Base-by-base conservation (phyloP, 2,888 invertebrate species). In the Agonopterix heracliana region DNA sequence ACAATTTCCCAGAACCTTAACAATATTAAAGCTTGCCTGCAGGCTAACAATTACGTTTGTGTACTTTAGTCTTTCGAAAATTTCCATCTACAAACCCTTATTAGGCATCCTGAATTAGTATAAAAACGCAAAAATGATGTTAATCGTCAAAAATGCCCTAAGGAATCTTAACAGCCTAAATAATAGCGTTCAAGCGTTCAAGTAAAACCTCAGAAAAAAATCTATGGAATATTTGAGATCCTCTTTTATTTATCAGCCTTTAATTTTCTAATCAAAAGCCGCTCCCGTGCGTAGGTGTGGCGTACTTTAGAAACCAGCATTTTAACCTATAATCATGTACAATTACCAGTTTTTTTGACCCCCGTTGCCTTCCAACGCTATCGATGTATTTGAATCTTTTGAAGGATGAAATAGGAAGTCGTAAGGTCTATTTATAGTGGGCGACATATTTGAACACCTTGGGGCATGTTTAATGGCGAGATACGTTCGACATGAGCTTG, bases 291-390 rank as follows among this genome's bases (percentile, higher is more conserved):
- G 60, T 57, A 52, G 58, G 62, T 55, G 59, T 58, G 53, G 47
- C 49, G 54, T 49, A 52, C 52, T 55, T 56, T 50, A 44, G 26
- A 49, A 61, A 60, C 60, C 59, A 51, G 58, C 54, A 55, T 53
- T 50, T 57, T 46, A 63, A 69, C 66, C 56, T 63, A 66, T 69
- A 70, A 71, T 72, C 68, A 66, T 64, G 52, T 56, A 56, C 59
- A 52, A 63, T 70, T 64, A 72, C 71, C 63, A 66, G 69, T 66
- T 66, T 59, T 54, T 51, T 56, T 64, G 71, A 64, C 59, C 67
- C 52, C 54, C 51, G 57, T 52, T 48, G 54, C 53, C 57, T 45
- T 45, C 40, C 26, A 41, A 36, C 45, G 26, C 40, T 46, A 46
- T 35, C 51, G 17, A 45, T 38, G 41, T 45, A 41, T 51, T 41